phyloP scores from a whole-genome alignment of 2,888 invertebrate genomes.

The Platynereis dumerilii region DNA sequence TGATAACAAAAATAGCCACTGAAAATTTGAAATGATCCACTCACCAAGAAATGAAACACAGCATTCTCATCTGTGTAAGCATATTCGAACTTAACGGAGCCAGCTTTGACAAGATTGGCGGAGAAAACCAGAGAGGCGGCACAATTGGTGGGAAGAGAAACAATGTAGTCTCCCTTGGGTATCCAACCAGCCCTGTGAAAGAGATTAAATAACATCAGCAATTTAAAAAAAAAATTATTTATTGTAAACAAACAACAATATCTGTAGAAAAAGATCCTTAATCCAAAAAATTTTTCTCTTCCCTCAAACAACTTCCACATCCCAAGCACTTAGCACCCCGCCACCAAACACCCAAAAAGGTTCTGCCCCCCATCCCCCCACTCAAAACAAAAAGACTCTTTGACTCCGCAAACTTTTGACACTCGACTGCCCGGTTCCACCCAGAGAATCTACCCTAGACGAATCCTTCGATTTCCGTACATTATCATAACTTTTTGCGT shows the following conservation, averaged over 20 bases:
- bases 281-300: background rate
- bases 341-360: no score
- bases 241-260: background rate
- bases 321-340: no score
- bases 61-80: constrained; percentile 64
- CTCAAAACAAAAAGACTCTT: no score
- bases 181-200: constrained; percentile 49
- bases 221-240: background rate
- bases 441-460: no score
- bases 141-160: constrained; percentile 66
- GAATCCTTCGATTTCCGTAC: no score
- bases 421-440: no score
- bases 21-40: no score
- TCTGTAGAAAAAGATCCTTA: background rate
- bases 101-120: constrained; percentile 67
- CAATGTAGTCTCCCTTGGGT: constrained; percentile 45
- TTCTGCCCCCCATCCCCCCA: no score
- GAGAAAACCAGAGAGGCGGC: constrained; percentile 66
- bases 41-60: constrained; percentile 66
- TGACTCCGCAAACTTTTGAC: no score
- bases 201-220: background rate
- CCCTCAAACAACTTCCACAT: no score
- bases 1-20: no score
- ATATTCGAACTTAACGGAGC: constrained; percentile 67
- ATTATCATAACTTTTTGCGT: no score